Base-by-base conservation (phyloP, 2,113 vertebrate species). In the Smithornis capensis region DNA sequence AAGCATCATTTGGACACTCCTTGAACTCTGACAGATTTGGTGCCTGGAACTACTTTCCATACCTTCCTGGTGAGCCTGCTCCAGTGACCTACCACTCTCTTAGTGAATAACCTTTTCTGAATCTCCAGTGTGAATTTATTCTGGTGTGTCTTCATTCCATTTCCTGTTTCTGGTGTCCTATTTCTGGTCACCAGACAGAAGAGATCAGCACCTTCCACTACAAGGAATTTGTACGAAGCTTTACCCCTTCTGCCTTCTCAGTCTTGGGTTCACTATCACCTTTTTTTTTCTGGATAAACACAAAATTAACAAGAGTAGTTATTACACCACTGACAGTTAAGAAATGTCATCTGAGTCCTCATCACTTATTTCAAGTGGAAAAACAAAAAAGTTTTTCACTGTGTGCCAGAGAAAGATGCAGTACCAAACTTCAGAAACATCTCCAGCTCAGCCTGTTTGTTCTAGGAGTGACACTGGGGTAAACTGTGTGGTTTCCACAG, bases 1-100 rank as follows among this genome's bases (percentile, higher is more conserved):
- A 15, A 80, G 4, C 0, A 2, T 33, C 3, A 1, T 40, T 16
- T 49, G 69, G 44, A 40, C 1, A 2, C 2, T 50, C 12, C 29
- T 47, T 65, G 35, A 86, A 40, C 6, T 63, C 17, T 44, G 23
- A 55, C 2, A 12, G 29, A 5, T 6, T 62, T 63, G 14, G 17
- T 68, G 13, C 4, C 0, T 10, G 28, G n/a, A n/a, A 50, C 7
- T 3, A 21, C 3, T 49, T 59, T 14, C 18, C 29, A 6, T 3
- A 21, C 3, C 44, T 59, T 14, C 18, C 29, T 31, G 23, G 5
- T 3, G 22, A 57, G 1, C 25, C 44, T 71, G 4, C 52, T 79
- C 23, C 35, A 35, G 21, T 64, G 44, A 19, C 21, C 3, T 3
- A 19, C 4, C 18, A 25, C 9, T 1, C 2, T 38, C 12, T 44